These are phyloP conservation scores for Volucella inanis DNA, from an alignment of 2,888 invertebrate genomes.

Conservation along the genomic window DNA sequence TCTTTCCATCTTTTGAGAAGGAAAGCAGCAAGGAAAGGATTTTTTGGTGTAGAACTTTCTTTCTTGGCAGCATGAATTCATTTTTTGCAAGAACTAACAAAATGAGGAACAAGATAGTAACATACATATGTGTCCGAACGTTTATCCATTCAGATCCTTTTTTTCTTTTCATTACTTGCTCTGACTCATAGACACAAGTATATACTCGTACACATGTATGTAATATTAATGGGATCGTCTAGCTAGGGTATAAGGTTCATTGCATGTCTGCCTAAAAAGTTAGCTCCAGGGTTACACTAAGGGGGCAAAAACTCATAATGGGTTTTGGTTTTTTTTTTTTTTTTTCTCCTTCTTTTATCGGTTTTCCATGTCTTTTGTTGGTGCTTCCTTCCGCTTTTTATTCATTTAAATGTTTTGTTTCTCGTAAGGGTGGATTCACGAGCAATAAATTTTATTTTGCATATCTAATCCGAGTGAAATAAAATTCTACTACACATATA, in stretches of 20 bases:
- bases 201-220: too few relatives aligned
- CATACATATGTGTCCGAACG: too few relatives aligned
- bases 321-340: not conserved
- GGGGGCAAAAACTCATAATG: constrained; percentile 32
- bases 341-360: constrained; percentile 53
- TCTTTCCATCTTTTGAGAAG: too few relatives aligned
- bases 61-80: too few relatives aligned
- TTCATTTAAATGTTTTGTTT: constrained; percentile 31
- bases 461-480: constrained; percentile 30
- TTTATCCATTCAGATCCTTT: too few relatives aligned
- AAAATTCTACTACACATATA: not conserved
- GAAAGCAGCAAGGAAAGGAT: too few relatives aligned
- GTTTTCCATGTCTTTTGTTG: constrained; percentile 43
- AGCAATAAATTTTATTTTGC: constrained; percentile 51
- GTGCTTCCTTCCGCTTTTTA: constrained; percentile 25
- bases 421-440: constrained; percentile 46
- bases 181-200: too few relatives aligned
- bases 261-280: constrained; percentile 47
- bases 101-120: too few relatives aligned
- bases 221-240: constrained; percentile 43
- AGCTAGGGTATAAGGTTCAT: constrained; percentile 43
- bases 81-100: too few relatives aligned
- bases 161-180: too few relatives aligned
- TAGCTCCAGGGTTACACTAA: constrained; percentile 15
- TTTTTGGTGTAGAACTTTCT: too few relatives aligned